These are phyloP conservation scores for Poecilia picta DNA, from an alignment of 2,797 vertebrate species.

Conservation along the genomic window DNA sequence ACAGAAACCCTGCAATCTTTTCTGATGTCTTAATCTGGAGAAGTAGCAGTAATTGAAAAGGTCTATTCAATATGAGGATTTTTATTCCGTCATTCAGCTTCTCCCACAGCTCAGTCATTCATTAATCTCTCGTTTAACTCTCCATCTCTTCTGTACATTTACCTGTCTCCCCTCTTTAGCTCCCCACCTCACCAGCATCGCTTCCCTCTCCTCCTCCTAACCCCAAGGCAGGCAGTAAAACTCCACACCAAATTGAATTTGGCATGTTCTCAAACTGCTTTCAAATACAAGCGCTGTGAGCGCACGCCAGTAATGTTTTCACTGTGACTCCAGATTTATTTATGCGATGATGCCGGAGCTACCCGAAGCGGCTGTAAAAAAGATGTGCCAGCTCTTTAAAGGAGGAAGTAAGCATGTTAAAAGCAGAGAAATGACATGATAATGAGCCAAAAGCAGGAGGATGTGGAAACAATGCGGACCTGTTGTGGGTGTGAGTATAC, in stretches of 20 bases:
- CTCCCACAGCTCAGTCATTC: conserved; percentile 16
- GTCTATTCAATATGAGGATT: conserved; percentile 29
- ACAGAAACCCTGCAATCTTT: background rate
- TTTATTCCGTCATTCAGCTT: conserved; percentile 37
- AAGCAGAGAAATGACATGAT: conserved; percentile 5
- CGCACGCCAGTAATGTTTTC: conserved; percentile 11
- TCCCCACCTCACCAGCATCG: background rate
- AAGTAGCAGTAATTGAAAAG: conserved; percentile 25
- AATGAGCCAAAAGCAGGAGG: background rate
- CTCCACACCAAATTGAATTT: conserved; percentile 54
- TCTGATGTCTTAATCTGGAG: conserved; percentile 30
- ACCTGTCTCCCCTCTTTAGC: conserved; percentile 9
- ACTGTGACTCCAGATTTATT: conserved; percentile 13
- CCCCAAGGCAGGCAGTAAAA: conserved; percentile 46
- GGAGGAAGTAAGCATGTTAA: conserved; percentile 7
- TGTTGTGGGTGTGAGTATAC: conserved; percentile 2
- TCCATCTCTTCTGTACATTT: conserved; percentile 22
- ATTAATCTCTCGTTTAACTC: conserved; percentile 46
- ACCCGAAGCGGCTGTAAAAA: conserved; percentile 11
- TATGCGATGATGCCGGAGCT: conserved; percentile 11
- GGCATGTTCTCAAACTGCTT: conserved; percentile 43
- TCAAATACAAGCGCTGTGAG: conserved; percentile 16
- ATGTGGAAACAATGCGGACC: background rate
- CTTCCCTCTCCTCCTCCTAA: conserved; percentile 16
- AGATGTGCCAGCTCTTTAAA: conserved; percentile 12